Evolutionary conservation across 2,888 invertebrate species (phyloP).

Genomic region (Geotrupes spiniger): DNA sequence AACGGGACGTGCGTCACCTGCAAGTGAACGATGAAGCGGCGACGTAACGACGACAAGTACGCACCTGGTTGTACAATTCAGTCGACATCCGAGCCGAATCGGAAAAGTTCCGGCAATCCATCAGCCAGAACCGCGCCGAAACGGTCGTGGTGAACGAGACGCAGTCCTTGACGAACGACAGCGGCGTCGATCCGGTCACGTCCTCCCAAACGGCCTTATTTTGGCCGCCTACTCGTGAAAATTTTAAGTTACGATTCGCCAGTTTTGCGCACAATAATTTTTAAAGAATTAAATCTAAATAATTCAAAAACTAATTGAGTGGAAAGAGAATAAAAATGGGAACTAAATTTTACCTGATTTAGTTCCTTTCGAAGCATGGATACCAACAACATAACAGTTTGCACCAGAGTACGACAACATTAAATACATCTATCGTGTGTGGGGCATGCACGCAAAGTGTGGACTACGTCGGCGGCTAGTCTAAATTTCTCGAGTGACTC

Average conservation of each 20-base stretch:
- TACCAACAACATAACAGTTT: constrained; percentile 49
- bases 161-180: constrained; percentile 94
- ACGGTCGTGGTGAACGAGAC: constrained; percentile 99
- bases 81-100: constrained; percentile 97
- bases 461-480: too few relatives aligned
- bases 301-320: too few relatives aligned
- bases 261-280: too few relatives aligned
- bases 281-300: too few relatives aligned
- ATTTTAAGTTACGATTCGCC: neutral
- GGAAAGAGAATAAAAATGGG: constrained; percentile 35
- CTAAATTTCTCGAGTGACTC: too few relatives aligned
- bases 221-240: constrained; percentile 68
- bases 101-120: constrained; percentile 94
- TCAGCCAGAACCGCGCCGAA: constrained; percentile 97
- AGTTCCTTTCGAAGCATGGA: constrained; percentile 51
- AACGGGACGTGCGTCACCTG: constrained; percentile 82
- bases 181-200: constrained; percentile 96
- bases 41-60: too few relatives aligned
- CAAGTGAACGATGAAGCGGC: constrained; percentile 10
- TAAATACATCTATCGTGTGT: too few relatives aligned
- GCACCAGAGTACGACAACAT: constrained; percentile 46
- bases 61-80: constrained; percentile 86
- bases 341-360: constrained; percentile 53
- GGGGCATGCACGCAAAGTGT: neutral
- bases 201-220: constrained; percentile 99